Evolutionary conservation across 2,113 vertebrate genomes (phyloP), one percentile per base, ranked within the genome.

Genomic region (Microcebus griseorufus): DNA sequence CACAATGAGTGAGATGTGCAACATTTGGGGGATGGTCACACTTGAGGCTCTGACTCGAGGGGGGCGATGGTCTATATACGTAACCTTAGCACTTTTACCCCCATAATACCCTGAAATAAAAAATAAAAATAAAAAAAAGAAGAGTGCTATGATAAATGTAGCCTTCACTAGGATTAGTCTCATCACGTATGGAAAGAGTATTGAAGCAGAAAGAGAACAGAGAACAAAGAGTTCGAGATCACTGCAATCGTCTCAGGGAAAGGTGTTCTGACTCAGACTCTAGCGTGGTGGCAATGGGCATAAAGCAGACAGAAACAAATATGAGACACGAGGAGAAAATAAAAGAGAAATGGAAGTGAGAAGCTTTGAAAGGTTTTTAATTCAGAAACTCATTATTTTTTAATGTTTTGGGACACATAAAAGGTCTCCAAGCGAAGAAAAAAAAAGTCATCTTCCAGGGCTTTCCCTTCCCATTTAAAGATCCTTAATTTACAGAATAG

Each of bases 351-450:
- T 64, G 60, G 82, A 85, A 87, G 64, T 45, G 91, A 96, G 73
- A 81, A 85, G 82, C 91, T 81, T 73, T 78, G 89, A 87, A 90
- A 78, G 14, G 96, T 98, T 98, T 96, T 93, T 94, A 94, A 98
- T 95, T 92, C 7, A 6, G 94, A 88, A 98, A 95, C 37, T 69
- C 4, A 96, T 96, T 91, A 80, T 72, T 73, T 82, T 97, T 98
- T 97, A 94, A 97, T 14, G 6, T 84, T 98, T 98, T 88, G 97
- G 92, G 97, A 98, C 90, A 95, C 51, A 83, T 92, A 83, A 97
- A 96, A 96, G 83, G 94, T 95, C 84, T 93, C 93, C 95, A 91
- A 94, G 51, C 58, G n/a, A 67, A 96, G 86, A 82, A 42, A 69
- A n/a, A 23, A 10, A 42, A 64, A 53, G 20, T 23, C 18, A n/a